Evolutionary conservation across 2,113 vertebrate genomes (phyloP), one percentile per base, ranked within the genome.

Genomic region (Caranx ignobilis): DNA sequence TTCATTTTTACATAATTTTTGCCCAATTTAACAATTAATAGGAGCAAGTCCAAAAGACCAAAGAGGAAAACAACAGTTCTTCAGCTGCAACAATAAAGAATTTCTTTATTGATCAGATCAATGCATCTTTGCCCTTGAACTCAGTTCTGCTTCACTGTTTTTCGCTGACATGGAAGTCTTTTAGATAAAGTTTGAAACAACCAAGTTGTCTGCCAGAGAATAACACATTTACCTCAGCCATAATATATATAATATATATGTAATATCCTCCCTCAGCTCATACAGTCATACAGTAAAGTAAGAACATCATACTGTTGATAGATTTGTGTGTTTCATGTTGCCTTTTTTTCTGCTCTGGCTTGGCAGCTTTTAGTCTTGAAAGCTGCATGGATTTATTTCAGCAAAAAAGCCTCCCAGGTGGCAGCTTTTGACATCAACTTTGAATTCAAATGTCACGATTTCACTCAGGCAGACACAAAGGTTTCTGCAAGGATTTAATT

Each of bases 191-290:
- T 41, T 41, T 41, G 9, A 41, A 41, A 41, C 10, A 41, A 0
- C 2, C 39, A 41, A 54, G 32, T 81, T 81, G 59, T 77, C 63
- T 84, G 68, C 59, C 45, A 37, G 31, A 72, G 15, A 62, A 43
- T 37, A 31, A 34, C 62, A 54, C 55, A 11, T 60, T 74, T 48
- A 35, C 26, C 18, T 59, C 18, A 66, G 34, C 60, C 32, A 75
- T 26, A 21, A 65, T 11, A 26, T 26, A 26, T 26, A 26, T 26
- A 26, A 26, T 26, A 26, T 26, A 26, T 26, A 26, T 26, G 26
- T 26, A 26, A 26, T 26, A 18, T 45, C 13, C 45, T 55, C 45
- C 32, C 68, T 54, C 41, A 68, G 71, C 71, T 37, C 37, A 71
- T 63, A 57, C 63, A 55, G n/a, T 43, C 56, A n/a, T 1, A 56